phyloP scores from a whole-genome alignment of 2,113 vertebrate species.

The Euleptes europaea region DNA sequence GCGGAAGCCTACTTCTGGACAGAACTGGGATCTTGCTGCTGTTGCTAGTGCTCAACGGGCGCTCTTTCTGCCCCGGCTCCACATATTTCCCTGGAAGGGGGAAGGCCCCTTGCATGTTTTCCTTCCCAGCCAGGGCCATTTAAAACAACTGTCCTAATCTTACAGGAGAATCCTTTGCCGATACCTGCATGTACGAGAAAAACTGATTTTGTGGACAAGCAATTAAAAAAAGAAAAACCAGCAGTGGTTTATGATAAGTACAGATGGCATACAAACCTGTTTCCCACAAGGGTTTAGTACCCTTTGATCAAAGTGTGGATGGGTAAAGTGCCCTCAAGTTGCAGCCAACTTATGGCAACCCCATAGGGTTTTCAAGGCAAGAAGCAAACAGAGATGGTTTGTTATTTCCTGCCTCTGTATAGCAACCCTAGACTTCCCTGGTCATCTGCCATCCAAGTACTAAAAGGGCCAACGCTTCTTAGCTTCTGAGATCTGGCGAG shows the following conservation, averaged over 20 bases:
- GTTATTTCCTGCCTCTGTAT: no score
- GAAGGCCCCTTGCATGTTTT: background rate
- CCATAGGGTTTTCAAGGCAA: no score
- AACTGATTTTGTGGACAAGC: background rate
- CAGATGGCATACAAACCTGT: background rate
- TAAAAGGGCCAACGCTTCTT: no score
- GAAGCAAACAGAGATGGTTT: no score
- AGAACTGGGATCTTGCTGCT: slow-evolving; percentile 68
- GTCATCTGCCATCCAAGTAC: no score
- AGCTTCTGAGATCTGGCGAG: no score
- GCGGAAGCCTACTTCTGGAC: slow-evolving; percentile 34
- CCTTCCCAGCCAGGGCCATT: slow-evolving; percentile 7
- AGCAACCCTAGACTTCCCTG: no score
- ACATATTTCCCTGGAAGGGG: background rate
- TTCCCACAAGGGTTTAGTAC: no score
- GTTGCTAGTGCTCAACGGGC: background rate
- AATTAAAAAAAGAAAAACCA: background rate
- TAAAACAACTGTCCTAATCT: background rate
- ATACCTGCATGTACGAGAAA: background rate
- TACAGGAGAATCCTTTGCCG: background rate
- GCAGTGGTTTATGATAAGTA: background rate
- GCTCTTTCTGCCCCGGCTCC: slow-evolving; percentile 11
- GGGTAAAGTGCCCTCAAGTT: no score
- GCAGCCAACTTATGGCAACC: no score
- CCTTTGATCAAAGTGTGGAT: no score